Conservation (phyloP, 2,888 invertebrate species). For the Fabriciana adippe region DNA sequence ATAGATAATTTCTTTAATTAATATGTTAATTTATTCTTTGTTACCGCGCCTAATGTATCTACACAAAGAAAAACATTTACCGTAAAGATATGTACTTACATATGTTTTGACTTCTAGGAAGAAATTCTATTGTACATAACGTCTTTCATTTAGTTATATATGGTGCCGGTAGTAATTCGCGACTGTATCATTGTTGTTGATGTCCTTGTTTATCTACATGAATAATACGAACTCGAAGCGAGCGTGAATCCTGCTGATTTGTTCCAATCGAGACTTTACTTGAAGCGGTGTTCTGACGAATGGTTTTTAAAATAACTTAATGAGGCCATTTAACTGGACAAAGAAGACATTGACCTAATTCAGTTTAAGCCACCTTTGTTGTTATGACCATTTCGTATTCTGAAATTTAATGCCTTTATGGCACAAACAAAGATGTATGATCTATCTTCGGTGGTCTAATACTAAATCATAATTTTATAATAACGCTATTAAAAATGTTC, state of each 20-base stretch:
- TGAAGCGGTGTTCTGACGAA: conserved; percentile 29
- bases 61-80: not conserved
- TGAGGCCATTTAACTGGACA: conserved; percentile 32
- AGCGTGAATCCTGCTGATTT: conserved; percentile 29
- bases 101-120: not conserved
- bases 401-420: conserved; percentile 2
- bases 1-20: too few relatives aligned
- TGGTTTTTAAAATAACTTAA: conserved; percentile 36
- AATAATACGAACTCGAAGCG: conserved; percentile 21
- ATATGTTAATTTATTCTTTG: not conserved
- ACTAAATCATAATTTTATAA: not conserved
- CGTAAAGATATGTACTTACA: not conserved
- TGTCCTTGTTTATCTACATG: conserved; percentile 27
- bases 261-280: conserved; percentile 24
- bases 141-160: conserved; percentile 3
- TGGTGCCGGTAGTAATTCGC: conserved; percentile 7
- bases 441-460: not conserved
- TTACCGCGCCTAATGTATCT: not conserved
- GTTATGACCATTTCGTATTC: conserved; percentile 18
- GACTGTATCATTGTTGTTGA: conserved; percentile 28
- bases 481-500: not conserved
- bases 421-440: not conserved
- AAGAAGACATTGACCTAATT: conserved; percentile 38
- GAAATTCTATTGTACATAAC: not conserved
- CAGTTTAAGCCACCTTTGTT: conserved; percentile 26